Evolutionary conservation across 2,888 invertebrate species (phyloP), one percentile per base, ranked within the genome.

Genomic region (Apamea anceps): DNA sequence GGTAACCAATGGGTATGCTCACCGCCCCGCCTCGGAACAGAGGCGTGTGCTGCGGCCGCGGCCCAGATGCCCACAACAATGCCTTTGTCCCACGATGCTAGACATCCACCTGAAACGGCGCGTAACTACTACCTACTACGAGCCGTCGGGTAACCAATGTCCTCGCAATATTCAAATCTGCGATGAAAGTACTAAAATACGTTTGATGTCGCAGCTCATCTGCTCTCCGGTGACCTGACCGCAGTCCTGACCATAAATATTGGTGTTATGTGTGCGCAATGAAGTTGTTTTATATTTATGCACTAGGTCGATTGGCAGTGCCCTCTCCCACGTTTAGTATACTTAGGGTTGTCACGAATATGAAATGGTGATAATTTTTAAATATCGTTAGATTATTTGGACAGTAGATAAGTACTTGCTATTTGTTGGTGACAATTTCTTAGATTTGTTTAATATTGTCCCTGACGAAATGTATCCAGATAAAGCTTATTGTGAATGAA

Each of bases 1-100:
- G 92, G 95, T 93, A 95, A 94, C 96, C 96, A 96, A 96, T 96
- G 93, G 95, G 94, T 93, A 91, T 91, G 92, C 90, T 93, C 89
- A 93, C 94, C 88, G 96, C 96, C 95, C 96, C 96, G 95, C 96
- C 96, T 96, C 93, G 92, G 90, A 88, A 93, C 93, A 94, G 94
- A 95, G 96, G 96, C 96, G 96, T 95, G 93, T 88, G 92, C 89
- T 89, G 91, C 79, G 91, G 92, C 92, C 91, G 91, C 93, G 90
- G 92, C 93, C 91, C 92, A 91, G 92, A 92, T 93, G 93, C 86
- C 89, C 91, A 90, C 93, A 92, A 93, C 93, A 93, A 92, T 92
- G 88, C 88, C 86, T 88, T 87, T 87, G 87, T 89, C 84, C 90
- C 88, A 87, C 89, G 85, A 74, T 87, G 71, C 80, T 88, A 86